Conservation (phyloP, 2,888 invertebrate species). For the Xylocampa areola region DNA sequence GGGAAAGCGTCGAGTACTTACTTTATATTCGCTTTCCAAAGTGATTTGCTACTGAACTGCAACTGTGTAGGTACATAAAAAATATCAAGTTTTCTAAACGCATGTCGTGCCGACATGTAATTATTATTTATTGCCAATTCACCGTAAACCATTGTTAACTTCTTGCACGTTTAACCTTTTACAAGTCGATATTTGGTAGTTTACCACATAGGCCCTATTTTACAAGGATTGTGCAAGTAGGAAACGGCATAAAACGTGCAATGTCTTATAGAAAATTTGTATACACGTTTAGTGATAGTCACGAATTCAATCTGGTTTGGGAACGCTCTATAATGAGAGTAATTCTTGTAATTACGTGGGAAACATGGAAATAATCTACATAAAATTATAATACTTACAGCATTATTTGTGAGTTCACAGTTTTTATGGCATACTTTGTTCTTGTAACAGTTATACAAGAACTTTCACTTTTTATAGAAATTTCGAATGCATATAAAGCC, state of each 20-base stretch:
- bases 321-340: conserved; percentile 58
- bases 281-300: conserved; percentile 70
- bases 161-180: conserved; percentile 41
- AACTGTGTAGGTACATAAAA: conserved; percentile 29
- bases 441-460: conserved; percentile 52
- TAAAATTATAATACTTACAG: conserved; percentile 41
- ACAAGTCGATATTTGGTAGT: conserved; percentile 50
- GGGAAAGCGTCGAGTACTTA: conserved; percentile 65
- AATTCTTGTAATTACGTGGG: conserved; percentile 60
- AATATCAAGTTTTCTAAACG: conserved; percentile 40
- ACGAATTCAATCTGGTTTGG: conserved; percentile 70
- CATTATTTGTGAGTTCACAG: conserved; percentile 40
- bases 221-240: conserved; percentile 60
- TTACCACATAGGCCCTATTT: conserved; percentile 36
- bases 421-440: conserved; percentile 45
- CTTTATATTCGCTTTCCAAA: conserved; percentile 66
- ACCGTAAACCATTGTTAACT: conserved; percentile 21
- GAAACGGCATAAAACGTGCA: conserved; percentile 65
- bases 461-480: conserved; percentile 58
- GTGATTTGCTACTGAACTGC: conserved; percentile 56
- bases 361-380: conserved; percentile 56
- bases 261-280: conserved; percentile 64
- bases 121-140: conserved; percentile 38
- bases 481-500: conserved; percentile 45
- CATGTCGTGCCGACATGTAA: conserved; percentile 20